Percentiles rank a stretch among this genome's conserved stretches.
Evolutionary conservation across 2,888 invertebrate species (phyloP).

Genomic region (Alloscopus bannaensis): DNA sequence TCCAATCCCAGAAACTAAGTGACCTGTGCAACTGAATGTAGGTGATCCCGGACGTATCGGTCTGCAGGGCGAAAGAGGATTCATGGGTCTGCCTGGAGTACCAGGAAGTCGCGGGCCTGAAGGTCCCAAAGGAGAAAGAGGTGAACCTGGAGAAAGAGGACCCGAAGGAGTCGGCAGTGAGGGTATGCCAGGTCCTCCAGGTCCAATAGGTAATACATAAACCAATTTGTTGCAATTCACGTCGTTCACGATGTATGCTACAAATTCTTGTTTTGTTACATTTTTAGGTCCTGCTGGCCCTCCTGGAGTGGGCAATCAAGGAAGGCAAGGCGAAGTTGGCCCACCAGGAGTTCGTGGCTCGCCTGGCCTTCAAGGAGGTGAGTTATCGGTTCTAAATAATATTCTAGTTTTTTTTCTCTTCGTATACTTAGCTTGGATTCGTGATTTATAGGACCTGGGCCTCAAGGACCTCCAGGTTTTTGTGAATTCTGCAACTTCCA

Average conservation of each 20-base stretch:
- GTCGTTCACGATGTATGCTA: background rate
- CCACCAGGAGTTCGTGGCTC: constrained; percentile 82
- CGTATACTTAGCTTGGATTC: no score
- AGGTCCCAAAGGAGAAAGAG: constrained; percentile 82
- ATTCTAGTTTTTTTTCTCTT: no score
- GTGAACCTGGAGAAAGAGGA: constrained; percentile 85
- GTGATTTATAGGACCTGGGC: constrained; percentile 81
- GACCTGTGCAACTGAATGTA: constrained; percentile 73
- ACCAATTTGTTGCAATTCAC: background rate
- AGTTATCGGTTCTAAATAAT: no score
- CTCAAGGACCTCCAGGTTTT: constrained; percentile 78
- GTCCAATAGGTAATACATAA: constrained; percentile 79
- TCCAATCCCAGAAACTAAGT: background rate
- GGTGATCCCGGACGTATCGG: constrained; percentile 83
- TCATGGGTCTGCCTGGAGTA: constrained; percentile 75
- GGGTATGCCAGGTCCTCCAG: constrained; percentile 84
- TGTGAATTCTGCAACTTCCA: constrained; percentile 82
- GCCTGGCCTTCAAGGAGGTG: constrained; percentile 75
- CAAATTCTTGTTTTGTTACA: constrained; percentile 60
- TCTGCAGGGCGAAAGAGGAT: constrained; percentile 80
- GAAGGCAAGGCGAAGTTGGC: constrained; percentile 86
- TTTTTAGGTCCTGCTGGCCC: constrained; percentile 83
- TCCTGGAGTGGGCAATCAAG: constrained; percentile 81
- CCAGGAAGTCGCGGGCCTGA: constrained; percentile 79
- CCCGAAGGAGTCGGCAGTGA: constrained; percentile 84